Percentiles rank a stretch among this genome's conserved stretches.
These are phyloP conservation scores for Agrochola lota DNA, from an alignment of 2,888 invertebrate genomes.

Conservation along the genomic window DNA sequence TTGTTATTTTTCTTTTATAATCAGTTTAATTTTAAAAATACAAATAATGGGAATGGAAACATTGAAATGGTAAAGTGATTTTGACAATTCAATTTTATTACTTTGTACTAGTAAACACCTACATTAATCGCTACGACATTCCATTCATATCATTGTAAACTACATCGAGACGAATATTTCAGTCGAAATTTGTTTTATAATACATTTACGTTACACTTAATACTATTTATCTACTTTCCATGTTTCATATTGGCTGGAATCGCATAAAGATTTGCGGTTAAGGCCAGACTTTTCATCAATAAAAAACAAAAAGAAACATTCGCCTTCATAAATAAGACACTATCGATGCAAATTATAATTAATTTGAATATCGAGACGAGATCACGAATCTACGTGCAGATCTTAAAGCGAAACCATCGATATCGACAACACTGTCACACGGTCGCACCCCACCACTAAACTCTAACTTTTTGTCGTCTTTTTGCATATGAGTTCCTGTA, in stretches of 20 bases:
- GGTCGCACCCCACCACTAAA: conserved; percentile 72
- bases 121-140: conserved; percentile 83
- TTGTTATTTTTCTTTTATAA: conserved; percentile 38
- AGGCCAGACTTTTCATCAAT: conserved; percentile 79
- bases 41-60: conserved; percentile 58
- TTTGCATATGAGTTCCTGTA: conserved; percentile 45
- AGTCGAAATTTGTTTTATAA: conserved; percentile 88
- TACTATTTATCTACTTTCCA: conserved; percentile 77
- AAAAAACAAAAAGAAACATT: conserved; percentile 66
- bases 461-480: conserved; percentile 37
- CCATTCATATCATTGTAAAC: conserved; percentile 87
- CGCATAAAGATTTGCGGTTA: conserved; percentile 84
- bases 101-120: conserved; percentile 90
- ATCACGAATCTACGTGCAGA: conserved; percentile 77
- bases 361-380: conserved; percentile 74
- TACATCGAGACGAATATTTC: conserved; percentile 89
- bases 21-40: conserved; percentile 56
- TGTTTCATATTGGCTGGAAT: conserved; percentile 87
- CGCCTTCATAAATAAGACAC: conserved; percentile 74
- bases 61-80: conserved; percentile 65
- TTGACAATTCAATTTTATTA: conserved; percentile 74
- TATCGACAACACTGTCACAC: conserved; percentile 71
- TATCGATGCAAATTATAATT: conserved; percentile 78
- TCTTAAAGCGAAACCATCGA: conserved; percentile 75
- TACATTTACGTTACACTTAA: conserved; percentile 84